Evolutionary conservation across 2,888 invertebrate genomes (phyloP).

Genomic region (Tenthredo scrophulariae): DNA sequence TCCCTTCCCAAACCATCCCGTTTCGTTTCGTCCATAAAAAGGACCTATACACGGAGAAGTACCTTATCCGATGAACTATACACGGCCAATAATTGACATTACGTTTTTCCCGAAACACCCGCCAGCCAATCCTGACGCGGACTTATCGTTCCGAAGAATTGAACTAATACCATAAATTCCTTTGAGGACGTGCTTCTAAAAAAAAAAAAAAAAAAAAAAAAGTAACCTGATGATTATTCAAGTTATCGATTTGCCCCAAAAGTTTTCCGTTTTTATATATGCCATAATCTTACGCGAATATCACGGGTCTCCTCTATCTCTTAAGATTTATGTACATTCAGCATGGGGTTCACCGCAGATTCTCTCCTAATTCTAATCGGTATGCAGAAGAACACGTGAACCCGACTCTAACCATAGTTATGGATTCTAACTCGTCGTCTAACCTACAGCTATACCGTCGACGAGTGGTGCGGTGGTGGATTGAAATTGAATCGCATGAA

Average conservation of each 20-base stretch:
- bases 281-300: not conserved
- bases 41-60: not conserved
- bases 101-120: not conserved
- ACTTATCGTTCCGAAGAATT: slow-evolving; percentile 3
- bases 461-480: slow-evolving; percentile 8
- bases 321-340: not conserved
- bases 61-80: slow-evolving; percentile 23
- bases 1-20: not conserved
- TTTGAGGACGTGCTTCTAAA: not conserved
- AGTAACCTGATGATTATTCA: not conserved
- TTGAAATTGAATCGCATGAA: slow-evolving; percentile 46
- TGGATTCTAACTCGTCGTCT: not conserved
- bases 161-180: not conserved
- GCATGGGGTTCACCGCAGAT: not conserved
- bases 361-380: slow-evolving; percentile 31
- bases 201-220: not conserved
- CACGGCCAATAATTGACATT: slow-evolving; percentile 29
- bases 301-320: not conserved
- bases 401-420: slow-evolving; percentile 1
- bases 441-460: not conserved
- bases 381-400: slow-evolving; percentile 39
- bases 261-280: not conserved
- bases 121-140: not conserved
- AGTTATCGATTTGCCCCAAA: not conserved
- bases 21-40: slow-evolving; percentile 31